Evolutionary conservation across 1,140 invertebrate genomes (phyloP).

Genomic region (Hyles vespertilio): DNA sequence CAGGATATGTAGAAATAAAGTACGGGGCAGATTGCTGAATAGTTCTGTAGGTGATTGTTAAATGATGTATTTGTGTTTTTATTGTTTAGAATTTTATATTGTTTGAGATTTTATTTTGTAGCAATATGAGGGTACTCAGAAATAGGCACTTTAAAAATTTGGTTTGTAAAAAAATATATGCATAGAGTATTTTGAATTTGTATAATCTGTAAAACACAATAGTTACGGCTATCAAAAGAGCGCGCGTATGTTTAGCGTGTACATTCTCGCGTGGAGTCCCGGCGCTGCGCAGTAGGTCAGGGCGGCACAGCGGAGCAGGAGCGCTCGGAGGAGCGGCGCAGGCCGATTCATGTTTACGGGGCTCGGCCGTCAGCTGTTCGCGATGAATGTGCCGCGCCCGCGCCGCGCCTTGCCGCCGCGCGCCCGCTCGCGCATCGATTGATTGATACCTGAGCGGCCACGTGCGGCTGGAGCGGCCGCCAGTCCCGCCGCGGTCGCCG

Average conservation of each 20-base stretch:
- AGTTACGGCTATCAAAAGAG: no score
- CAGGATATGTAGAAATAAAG: no score
- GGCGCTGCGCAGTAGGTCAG: constrained; percentile 47
- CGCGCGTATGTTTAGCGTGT: constrained; percentile 9
- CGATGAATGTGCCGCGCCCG: constrained; percentile 64
- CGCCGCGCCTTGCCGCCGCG: constrained; percentile 50
- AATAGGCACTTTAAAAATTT: no score
- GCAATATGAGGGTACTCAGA: no score
- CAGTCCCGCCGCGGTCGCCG: constrained; percentile 51
- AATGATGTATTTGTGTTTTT: no score
- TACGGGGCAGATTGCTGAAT: no score
- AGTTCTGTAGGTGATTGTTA: no score
- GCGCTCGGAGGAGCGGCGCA: constrained; percentile 21
- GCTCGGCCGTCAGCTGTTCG: constrained; percentile 67
- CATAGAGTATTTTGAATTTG: no score
- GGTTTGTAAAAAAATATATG: no score
- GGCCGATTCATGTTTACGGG: constrained; percentile 68
- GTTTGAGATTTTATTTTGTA: no score
- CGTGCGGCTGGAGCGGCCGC: constrained; percentile 35
- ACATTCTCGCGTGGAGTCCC: constrained; percentile 19
- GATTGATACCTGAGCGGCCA: constrained; percentile 53
- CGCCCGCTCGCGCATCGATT: constrained; percentile 48
- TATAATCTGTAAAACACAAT: no score
- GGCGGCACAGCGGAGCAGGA: constrained; percentile 28
- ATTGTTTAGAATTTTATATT: no score